Evolutionary conservation across 2,888 invertebrate genomes (phyloP).

Genomic region (Thereva unica): DNA sequence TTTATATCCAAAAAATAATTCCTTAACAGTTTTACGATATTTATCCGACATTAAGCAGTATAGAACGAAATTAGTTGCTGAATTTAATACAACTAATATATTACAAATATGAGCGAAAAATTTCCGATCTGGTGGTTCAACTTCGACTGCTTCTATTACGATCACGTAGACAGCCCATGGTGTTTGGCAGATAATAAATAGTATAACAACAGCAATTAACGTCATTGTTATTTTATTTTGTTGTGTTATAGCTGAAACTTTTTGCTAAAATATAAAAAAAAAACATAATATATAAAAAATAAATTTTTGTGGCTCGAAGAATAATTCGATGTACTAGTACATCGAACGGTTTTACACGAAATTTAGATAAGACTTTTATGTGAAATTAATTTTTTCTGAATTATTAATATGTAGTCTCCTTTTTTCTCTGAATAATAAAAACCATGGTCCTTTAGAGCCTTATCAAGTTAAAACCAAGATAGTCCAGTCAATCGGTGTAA

Average conservation of each 20-base stretch:
- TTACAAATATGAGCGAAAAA: constrained; percentile 72
- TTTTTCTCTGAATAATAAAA: no score
- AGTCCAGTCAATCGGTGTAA: no score
- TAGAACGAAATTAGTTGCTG: constrained; percentile 76
- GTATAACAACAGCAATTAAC: constrained; percentile 73
- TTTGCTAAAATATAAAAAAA: constrained; percentile 51
- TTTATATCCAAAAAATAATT: constrained; percentile 52
- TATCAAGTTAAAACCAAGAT: no score
- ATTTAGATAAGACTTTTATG: no score
- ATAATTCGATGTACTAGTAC: no score
- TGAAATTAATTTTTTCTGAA: no score
- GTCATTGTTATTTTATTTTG: constrained; percentile 77
- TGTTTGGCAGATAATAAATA: constrained; percentile 74
- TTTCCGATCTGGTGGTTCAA: constrained; percentile 43
- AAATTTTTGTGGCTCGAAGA: background rate
- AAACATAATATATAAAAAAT: constrained; percentile 26
- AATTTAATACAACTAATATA: constrained; percentile 70
- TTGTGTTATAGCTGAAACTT: constrained; percentile 60
- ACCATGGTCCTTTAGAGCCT: no score
- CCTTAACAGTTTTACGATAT: constrained; percentile 66
- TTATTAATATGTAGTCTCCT: no score
- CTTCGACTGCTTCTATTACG: constrained; percentile 1
- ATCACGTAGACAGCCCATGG: constrained; percentile 62
- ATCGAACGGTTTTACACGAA: no score
- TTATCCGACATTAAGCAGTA: constrained; percentile 77